Evolutionary conservation across 1,140 invertebrate species (phyloP), one percentile per base, ranked within the genome.

Genomic region (Drosophila nannoptera): DNA sequence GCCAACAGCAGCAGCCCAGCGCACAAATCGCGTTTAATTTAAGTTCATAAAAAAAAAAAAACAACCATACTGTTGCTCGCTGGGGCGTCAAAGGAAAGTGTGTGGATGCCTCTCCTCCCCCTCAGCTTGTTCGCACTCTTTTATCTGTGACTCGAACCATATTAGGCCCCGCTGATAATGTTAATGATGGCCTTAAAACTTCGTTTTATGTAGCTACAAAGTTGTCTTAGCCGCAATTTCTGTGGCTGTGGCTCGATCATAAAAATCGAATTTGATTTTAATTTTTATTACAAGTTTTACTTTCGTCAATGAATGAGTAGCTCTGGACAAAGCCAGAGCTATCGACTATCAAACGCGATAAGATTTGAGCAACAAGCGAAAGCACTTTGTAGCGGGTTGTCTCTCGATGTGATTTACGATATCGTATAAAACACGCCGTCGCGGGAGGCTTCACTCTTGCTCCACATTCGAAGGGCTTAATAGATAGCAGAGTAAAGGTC

Each of bases 221-320:
- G 35, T 36, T 35, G 55, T 53, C 50, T 29, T 64, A 52, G 60
- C 77, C 78, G 75, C 78, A 83, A 69, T 77, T 71, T 49, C 42
- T 74, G 70, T 73, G 74, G 68, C 50, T 48, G 46, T 55, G 43
- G n/a, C n/a, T 31, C 52, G 40, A 12, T 48, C 63, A 56, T 75
- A 71, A 83, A 83, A 82, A 66, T 53, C 35, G 48, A 83, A 78
- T 74, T 83, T 70, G 77, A 84, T 77, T 84, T 84, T 68, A 80
- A 73, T 80, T 84, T 82, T 76, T 70, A 83, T 80, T 71, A 70
- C 80, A 73, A 80, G 73, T 80, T 84, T 84, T 78, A 83, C 80
- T 78, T 84, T 78, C 61, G 43, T 67, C 54, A 67, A 66, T 75
- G 63, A 71, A 58, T 56, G 7, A 4, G 38, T 31, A 38, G 12